Percentiles rank a stretch among this genome's conserved stretches.
Evolutionary conservation across 2,113 vertebrate species (phyloP).

Genomic region (Phoxinus phoxinus): DNA sequence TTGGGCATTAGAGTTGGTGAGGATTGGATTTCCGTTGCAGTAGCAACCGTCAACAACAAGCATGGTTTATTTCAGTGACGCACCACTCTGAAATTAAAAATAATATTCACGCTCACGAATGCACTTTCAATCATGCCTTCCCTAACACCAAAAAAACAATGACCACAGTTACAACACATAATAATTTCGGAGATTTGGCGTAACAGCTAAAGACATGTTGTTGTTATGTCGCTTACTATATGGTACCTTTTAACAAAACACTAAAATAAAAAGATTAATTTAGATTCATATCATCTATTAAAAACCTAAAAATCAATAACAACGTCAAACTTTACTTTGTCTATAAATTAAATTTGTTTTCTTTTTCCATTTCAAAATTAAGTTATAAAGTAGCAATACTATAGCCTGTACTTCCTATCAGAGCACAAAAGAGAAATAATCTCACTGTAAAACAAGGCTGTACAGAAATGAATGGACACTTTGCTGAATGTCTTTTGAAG

Average conservation of each 20-base stretch:
- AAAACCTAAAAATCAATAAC: not conserved
- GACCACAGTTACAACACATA: conserved; percentile 25
- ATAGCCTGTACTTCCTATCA: not conserved
- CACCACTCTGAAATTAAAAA: conserved; percentile 51
- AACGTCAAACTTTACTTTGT: not conserved
- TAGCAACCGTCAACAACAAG: conserved; percentile 61
- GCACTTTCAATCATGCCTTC: conserved; percentile 46
- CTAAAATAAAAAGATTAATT: not conserved
- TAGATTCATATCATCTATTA: not conserved
- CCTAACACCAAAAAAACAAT: not conserved
- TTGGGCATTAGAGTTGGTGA: conserved; percentile 28
- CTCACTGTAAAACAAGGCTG: conserved; percentile 34
- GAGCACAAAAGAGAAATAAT: not conserved
- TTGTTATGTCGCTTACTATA: not conserved
- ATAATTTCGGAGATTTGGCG: not conserved
- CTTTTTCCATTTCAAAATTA: not conserved
- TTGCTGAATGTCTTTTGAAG: conserved; percentile 61
- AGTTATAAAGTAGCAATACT: not conserved
- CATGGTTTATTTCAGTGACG: conserved; percentile 54
- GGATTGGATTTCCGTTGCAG: conserved; percentile 60
- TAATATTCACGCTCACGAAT: conserved; percentile 37
- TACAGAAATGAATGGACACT: conserved; percentile 39
- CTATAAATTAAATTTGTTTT: not conserved
- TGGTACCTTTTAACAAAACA: not conserved
- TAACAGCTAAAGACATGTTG: not conserved